These are phyloP conservation scores for Caranx ignobilis DNA, from an alignment of 2,113 vertebrate genomes.

Conservation along the genomic window DNA sequence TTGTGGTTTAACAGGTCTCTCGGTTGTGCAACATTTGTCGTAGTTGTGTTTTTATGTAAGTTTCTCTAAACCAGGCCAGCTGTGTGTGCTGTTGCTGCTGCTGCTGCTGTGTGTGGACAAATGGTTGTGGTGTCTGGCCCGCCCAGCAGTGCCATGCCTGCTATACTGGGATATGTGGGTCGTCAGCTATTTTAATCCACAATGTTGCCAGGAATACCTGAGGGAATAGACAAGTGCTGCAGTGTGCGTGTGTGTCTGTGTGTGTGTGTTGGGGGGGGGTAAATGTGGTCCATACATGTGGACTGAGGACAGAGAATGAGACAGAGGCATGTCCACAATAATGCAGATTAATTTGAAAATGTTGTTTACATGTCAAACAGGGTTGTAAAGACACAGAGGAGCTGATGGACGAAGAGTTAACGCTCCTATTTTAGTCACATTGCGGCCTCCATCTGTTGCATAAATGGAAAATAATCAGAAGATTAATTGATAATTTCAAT, in stretches of 20 bases:
- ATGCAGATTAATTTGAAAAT: slow-evolving; percentile 6
- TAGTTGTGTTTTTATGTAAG: not conserved
- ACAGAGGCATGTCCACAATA: not conserved
- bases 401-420: not conserved
- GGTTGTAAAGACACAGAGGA: not conserved
- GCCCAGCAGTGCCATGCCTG: slow-evolving; percentile 49
- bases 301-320: not conserved
- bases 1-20: not conserved
- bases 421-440: not conserved
- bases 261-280: slow-evolving; percentile 21
- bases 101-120: slow-evolving; percentile 41
- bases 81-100: not conserved
- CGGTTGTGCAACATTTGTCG: slow-evolving; percentile 19
- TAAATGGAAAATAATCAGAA: not conserved
- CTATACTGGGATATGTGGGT: slow-evolving; percentile 80
- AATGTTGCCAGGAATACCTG: slow-evolving; percentile 80
- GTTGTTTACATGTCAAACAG: not conserved
- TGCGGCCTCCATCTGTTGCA: not conserved
- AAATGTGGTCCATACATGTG: slow-evolving; percentile 4
- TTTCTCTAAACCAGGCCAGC: slow-evolving; percentile 28
- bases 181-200: slow-evolving; percentile 85
- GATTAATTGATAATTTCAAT: not conserved
- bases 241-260: slow-evolving; percentile 50
- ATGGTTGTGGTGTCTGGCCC: slow-evolving; percentile 66
- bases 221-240: slow-evolving; percentile 76